Base-by-base conservation (phyloP, 2,888 invertebrate species). In the Hypolimnas misippus region DNA sequence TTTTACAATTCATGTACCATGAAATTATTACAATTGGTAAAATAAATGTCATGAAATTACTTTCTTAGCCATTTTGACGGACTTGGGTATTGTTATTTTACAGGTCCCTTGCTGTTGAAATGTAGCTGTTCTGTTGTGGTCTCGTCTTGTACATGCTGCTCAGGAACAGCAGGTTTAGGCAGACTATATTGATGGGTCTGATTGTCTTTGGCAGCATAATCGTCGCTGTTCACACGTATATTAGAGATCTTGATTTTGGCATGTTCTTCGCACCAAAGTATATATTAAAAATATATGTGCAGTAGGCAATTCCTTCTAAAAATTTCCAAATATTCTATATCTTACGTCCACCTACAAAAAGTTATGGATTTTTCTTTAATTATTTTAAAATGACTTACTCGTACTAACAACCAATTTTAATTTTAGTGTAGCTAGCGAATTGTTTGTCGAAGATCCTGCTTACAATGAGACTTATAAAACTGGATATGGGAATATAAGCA, bases 381-480 rank as follows among this genome's bases (percentile, higher is more conserved):
- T n/a, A n/a, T n/a, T n/a, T n/a, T n/a, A n/a, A n/a, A n/a, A n/a
- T n/a, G n/a, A n/a, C n/a, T n/a, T n/a, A n/a, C n/a, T n/a, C n/a
- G n/a, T n/a, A n/a, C n/a, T 25, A 25, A 25, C 25, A 25, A 5
- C 25, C 5, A 25, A 25, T 3, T 25, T 25, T 25, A 25, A 25
- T 25, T 25, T 25, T 5, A 25, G 25, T 25, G 5, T 25, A 25
- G 5, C 25, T 25, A 25, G 25, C 25, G 5, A 25, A 25, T 3
- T 25, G 25, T 25, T 25, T 25, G 25, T 5, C 5, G 25, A 25
- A 25, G 25, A 73, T 10, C 66, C 66, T 0, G 76, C 78, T 0
- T 84, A 80, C 68, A 73, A 77, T 66, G 62, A 76, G 21, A 46
- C 76, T 16, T 85, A 83, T 72, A 79, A 77, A 57, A 76, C 78